Base-by-base conservation (phyloP, 1,140 invertebrate genomes). In the Pseudoatta argentina region DNA sequence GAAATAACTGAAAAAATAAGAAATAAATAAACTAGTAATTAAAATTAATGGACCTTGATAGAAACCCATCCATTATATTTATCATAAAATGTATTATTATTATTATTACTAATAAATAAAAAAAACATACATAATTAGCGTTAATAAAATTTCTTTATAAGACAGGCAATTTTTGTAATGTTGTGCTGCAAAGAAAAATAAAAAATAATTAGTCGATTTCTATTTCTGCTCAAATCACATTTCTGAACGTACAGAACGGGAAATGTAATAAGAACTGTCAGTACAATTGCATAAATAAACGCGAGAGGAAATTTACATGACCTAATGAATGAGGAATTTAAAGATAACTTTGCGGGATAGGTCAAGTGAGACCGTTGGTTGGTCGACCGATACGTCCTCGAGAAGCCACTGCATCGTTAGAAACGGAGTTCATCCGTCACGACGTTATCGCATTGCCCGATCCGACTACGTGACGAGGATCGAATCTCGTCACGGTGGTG, bases 381-480 rank as follows among this genome's bases (percentile, higher is more conserved):
- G 79, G 67, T 59, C 51, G 55, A 55, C 67, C 39, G 12, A 24
- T 61, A 83, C 14, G 7, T 83, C 27, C 79, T 75, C 69, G 55
- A 83, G 69, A 59, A 71, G 77, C 79, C 67, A 34, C 66, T 30
- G 77, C 67, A 34, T 57, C 48, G 77, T 72, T 64, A 73, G 79
- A 51, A 63, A 63, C 61, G 51, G 59, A 69, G 63, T 63, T 73
- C 79, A 85, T 85, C 79, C 86, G 86, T 85, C 86, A 87, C 53
- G 86, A 85, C 72, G 86, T 85, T 85, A 85, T 87, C 86, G 81
- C 59, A 55, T 85, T 86, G 78, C 79, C 44, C 55, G 77, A 12
- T 67, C 30, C 78, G 66, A 66, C 82, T 87, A 67, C 79, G 79
- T 76, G 71, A 87, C 81, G 81, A 87, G 85, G 86, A 85, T 85